Percentiles rank a stretch among this genome's conserved stretches.
These are phyloP conservation scores for Leucophora obtusa DNA, from an alignment of 2,888 invertebrate genomes.

Conservation along the genomic window DNA sequence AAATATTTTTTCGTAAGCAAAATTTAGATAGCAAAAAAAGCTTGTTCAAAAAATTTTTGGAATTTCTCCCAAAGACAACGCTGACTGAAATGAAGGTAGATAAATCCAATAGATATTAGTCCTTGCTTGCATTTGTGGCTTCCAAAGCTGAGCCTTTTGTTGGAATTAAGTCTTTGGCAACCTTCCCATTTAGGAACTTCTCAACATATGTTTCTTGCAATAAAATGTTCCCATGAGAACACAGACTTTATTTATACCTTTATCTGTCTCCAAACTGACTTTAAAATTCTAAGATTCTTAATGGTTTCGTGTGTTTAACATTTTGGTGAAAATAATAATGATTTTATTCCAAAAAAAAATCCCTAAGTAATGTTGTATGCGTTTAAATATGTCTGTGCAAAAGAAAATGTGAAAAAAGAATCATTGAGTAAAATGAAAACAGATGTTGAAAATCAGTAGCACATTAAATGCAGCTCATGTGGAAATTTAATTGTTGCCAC, in stretches of 20 bases:
- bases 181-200: neutral
- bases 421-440: slow-evolving; percentile 72
- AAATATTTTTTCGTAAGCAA: too few species aligned
- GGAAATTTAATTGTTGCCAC: slow-evolving; percentile 74
- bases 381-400: neutral
- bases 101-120: too few species aligned
- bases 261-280: neutral
- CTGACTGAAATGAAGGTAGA: too few species aligned
- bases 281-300: slow-evolving; percentile 18
- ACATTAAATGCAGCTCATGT: slow-evolving; percentile 76
- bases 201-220: neutral
- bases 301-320: neutral
- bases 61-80: too few species aligned
- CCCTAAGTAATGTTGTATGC: neutral
- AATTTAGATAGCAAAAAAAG: too few species aligned
- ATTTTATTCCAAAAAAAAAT: neutral
- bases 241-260: neutral
- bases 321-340: slow-evolving; percentile 31
- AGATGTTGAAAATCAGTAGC: slow-evolving; percentile 77
- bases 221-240: slow-evolving; percentile 21
- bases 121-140: too few species aligned
- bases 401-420: slow-evolving; percentile 20
- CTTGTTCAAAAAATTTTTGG: too few species aligned
- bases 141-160: too few species aligned
- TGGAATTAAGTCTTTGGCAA: neutral